Percentiles rank a stretch among this genome's conserved stretches.
phyloP scores from a whole-genome alignment of 2,797 vertebrate species.

The Acropternis orthonyx region DNA sequence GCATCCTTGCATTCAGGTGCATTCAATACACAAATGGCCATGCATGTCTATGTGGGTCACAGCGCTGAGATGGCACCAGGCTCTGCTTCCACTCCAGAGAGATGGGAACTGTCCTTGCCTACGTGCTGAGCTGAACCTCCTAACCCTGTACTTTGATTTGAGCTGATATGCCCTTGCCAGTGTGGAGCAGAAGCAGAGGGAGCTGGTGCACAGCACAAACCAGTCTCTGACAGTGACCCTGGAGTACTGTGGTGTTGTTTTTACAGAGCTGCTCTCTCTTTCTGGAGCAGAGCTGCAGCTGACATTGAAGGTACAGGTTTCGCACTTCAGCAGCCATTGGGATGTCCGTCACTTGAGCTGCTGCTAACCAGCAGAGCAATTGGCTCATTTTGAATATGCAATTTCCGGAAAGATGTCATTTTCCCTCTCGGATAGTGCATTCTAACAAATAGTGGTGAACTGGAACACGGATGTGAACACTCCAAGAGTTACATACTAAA shows the following conservation, averaged over 20 bases:
- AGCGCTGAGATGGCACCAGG: not conserved
- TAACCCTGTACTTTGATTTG: fast-evolving
- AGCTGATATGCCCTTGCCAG: not conserved
- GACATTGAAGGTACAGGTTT: not conserved
- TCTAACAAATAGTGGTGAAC: not conserved
- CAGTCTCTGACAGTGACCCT: fast-evolving
- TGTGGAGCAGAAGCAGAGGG: not conserved
- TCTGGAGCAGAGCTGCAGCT: not conserved
- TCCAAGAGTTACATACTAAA: not conserved
- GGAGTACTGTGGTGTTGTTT: fast-evolving
- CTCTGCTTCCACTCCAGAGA: not conserved
- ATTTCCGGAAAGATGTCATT: not conserved
- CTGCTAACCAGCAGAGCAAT: not conserved
- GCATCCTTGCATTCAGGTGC: not conserved
- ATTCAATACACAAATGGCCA: fast-evolving
- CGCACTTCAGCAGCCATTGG: not conserved
- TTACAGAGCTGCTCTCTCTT: too few relatives aligned
- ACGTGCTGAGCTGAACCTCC: fast-evolving
- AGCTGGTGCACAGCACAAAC: fast-evolving
- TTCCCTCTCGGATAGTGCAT: not conserved
- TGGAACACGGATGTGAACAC: not conserved
- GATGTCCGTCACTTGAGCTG: not conserved
- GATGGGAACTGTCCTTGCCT: not conserved
- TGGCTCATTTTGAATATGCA: not conserved
- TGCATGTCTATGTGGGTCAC: not conserved